Percentiles rank a stretch among this genome's conserved stretches.
These are phyloP conservation scores for Chromis chromis DNA, from an alignment of 2,797 vertebrate genomes.

Conservation along the genomic window DNA sequence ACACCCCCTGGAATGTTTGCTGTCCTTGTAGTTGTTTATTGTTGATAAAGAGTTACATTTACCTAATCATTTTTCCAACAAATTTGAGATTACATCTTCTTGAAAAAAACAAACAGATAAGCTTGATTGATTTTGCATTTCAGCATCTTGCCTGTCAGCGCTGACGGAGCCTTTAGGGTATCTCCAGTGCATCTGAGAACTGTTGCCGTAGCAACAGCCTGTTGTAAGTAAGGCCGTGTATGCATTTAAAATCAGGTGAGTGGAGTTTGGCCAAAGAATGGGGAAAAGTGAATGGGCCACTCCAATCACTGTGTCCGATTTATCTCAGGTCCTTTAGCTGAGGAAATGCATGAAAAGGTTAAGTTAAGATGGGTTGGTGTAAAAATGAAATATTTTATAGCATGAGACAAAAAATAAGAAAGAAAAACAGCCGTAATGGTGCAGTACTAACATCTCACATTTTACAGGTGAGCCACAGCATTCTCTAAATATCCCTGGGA, in stretches of 20 bases:
- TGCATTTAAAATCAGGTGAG: conserved; percentile 69
- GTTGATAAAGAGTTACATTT: conserved; percentile 51
- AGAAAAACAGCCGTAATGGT: not conserved
- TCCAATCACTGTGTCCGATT: conserved; percentile 26
- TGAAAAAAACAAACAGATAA: conserved; percentile 50
- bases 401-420: not conserved
- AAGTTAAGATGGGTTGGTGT: conserved; percentile 26
- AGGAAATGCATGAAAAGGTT: conserved; percentile 22
- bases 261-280: conserved; percentile 57
- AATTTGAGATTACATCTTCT: conserved; percentile 54
- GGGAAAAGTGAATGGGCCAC: conserved; percentile 29
- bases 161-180: conserved; percentile 57
- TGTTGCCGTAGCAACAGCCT: conserved; percentile 79
- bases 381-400: conserved; percentile 28
- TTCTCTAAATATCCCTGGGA: conserved; percentile 7
- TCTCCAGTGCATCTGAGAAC: conserved; percentile 44
- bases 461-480: conserved; percentile 28
- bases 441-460: conserved; percentile 17
- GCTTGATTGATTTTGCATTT: conserved; percentile 72
- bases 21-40: conserved; percentile 25
- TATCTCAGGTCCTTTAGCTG: not conserved
- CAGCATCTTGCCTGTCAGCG: conserved; percentile 56
- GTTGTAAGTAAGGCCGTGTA: conserved; percentile 38
- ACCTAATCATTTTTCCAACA: conserved; percentile 49
- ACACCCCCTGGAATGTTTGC: conserved; percentile 18